Evolutionary conservation across 2,113 vertebrate genomes (phyloP).

Genomic region (Ondatra zibethicus): DNA sequence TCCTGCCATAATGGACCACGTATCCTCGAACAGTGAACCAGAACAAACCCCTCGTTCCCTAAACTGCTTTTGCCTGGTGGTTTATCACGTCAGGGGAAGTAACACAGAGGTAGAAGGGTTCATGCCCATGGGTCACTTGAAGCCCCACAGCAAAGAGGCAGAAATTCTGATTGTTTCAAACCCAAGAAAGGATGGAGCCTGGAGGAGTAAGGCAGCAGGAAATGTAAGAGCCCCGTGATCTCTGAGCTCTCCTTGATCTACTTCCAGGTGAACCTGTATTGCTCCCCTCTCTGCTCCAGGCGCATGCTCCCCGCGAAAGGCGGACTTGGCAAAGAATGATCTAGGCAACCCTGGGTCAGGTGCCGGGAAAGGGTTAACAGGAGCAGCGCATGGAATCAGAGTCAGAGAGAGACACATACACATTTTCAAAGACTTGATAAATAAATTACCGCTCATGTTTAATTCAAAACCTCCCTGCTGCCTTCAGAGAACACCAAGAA

Average conservation of each 20-base stretch:
- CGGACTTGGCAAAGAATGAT: neutral
- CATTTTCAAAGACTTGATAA: slow-evolving; percentile 84
- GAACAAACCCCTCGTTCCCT: neutral
- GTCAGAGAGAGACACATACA: slow-evolving; percentile 27
- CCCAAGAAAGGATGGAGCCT: too few species aligned
- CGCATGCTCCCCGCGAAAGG: neutral
- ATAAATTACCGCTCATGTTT: slow-evolving; percentile 88
- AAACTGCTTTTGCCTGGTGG: neutral
- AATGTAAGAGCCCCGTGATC: neutral
- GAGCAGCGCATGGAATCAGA: neutral
- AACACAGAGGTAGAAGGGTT: neutral
- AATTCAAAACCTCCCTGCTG: slow-evolving; percentile 81
- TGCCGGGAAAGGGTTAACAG: slow-evolving; percentile 70
- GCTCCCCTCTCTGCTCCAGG: neutral
- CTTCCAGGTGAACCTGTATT: neutral
- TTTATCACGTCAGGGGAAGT: neutral
- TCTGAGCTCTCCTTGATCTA: neutral
- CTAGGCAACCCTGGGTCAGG: neutral
- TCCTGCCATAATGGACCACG: neutral
- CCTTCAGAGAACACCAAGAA: slow-evolving; percentile 76
- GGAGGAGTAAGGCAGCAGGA: neutral
- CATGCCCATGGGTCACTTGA: neutral
- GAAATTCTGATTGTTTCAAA: neutral
- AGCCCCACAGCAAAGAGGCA: neutral
- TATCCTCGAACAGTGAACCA: neutral